Base-by-base conservation (phyloP, 2,888 invertebrate genomes). In the Carabus problematicus region DNA sequence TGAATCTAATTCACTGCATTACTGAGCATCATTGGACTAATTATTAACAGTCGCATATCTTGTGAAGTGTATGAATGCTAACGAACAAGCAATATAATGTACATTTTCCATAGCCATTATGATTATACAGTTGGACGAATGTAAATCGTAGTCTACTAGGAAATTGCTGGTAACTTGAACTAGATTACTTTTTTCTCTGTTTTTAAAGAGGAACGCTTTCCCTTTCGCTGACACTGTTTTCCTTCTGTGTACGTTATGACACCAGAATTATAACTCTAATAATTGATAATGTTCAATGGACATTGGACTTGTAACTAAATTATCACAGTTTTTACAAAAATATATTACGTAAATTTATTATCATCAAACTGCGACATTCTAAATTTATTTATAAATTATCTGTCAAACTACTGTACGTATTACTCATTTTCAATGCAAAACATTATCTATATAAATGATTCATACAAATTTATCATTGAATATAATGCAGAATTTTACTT, bases 121-220 rank as follows among this genome's bases (percentile, higher is more conserved):
- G 14, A 52, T 52, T 19, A 19, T 14, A 9, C 52, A 52, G 18
- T 52, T 52, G 11, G 52, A 52, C 19, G 52, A 43, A 11, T 45
- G 29, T 61, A 61, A 14, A 41, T 19, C 42, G 19, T 40, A 45
- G 29, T 45, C 61, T 45, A 47, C 61, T 61, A 61, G 61, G 61
- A 61, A 61, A 61, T 14, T 47, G 19, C 9, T 18, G 43, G 8
- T 61, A 47, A 19, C n/a, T 11, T 61, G 19, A 29, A 19, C 47
- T 61, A 45, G 61, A 45, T 45, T 19, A 61, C 45, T 45, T 61
- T 61, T 61, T 61, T 45, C 47, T 61, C 61, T 12, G 45, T 61
- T 61, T 61, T 45, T 47, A 61, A 61, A 61, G 45, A 47, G 52
- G 29, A 61, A 61, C 42, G 39, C 61, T 61, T 61, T 61, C 61